Evolutionary conservation across 1,140 invertebrate genomes (phyloP), one percentile per base, ranked within the genome.

Genomic region (roundworm (Caenorhabditis elegans)): DNA sequence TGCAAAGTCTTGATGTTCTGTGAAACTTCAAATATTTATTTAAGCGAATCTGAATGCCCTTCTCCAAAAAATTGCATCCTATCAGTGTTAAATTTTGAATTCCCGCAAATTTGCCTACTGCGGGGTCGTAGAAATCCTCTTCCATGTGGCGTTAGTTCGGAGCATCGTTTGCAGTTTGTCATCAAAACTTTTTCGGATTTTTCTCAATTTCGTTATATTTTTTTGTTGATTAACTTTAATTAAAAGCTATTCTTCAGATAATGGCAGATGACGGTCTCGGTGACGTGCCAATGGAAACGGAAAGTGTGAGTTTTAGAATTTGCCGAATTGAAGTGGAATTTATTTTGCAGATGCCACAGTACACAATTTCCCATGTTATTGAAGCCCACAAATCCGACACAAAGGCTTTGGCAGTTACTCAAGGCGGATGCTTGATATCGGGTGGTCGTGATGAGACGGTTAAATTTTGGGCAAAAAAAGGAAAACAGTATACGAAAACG

Each of bases 381-480:
- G 55, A 60, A 28, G 82, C 76, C 10, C 77, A 65, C 39, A 78
- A 78, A 13, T 46, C 51, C 5, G 82, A 83, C 36, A 28, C 80
- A 2, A 47, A 55, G n/a, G 39, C 34, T 3, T 26, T 82, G 1
- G 76, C 47, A 1, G 28, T 70, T 8, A 83, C 82, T 6, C 22
- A n/a, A 2, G n/a, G 53, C 24, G 51, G 47, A 17, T 43, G 28
- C n/a, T 8, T 83, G 10, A 78, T 83, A 28, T 48, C 53, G 10
- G 76, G 47, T 22, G 82, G 82, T n/a, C 48, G 82, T 3, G 82
- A 83, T 17, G 82, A 83, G 34, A 70, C 36, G 8, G 43, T 83
- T 15, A 60, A 75, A n/a, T 70, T 55, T 31, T 83, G 48, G 51
- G 55, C 19, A 0, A 34, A 15, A 17, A 46, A 34, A 49, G 39